These are phyloP conservation scores for Archips xylosteana DNA, from an alignment of 2,888 invertebrate species.

Conservation along the genomic window DNA sequence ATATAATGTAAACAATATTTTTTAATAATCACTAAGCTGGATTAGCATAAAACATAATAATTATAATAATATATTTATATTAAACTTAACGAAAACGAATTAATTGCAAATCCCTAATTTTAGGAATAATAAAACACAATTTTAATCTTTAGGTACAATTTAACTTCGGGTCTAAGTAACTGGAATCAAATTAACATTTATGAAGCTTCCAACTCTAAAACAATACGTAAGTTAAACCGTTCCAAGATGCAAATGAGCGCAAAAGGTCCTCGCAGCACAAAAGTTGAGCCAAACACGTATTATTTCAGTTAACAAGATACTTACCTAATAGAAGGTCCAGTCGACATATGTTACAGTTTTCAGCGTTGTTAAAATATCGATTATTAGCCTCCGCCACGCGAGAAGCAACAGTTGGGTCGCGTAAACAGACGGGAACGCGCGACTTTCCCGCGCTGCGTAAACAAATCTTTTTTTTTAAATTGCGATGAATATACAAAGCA, in stretches of 20 bases:
- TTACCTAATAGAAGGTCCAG: conserved; percentile 63
- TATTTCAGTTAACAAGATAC: conserved; percentile 47
- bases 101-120: no score
- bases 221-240: background rate
- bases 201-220: background rate
- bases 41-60: no score
- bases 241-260: background rate
- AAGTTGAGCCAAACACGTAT: background rate
- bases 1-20: no score
- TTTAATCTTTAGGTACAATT: background rate
- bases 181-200: background rate
- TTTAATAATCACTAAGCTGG: no score
- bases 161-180: background rate
- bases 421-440: conserved; percentile 78
- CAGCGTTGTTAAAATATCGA: conserved; percentile 78
- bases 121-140: no score
- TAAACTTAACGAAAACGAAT: no score
- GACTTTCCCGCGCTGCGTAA: conserved; percentile 61
- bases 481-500: conserved; percentile 80
- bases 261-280: background rate
- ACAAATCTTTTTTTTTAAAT: conserved; percentile 49
- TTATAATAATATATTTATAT: no score
- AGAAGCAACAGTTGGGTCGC: conserved; percentile 82
- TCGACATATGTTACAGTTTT: conserved; percentile 67
- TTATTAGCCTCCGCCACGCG: conserved; percentile 69